Evolutionary conservation across 2,113 vertebrate species (phyloP).

Genomic region (Ivindomyrus marchei): DNA sequence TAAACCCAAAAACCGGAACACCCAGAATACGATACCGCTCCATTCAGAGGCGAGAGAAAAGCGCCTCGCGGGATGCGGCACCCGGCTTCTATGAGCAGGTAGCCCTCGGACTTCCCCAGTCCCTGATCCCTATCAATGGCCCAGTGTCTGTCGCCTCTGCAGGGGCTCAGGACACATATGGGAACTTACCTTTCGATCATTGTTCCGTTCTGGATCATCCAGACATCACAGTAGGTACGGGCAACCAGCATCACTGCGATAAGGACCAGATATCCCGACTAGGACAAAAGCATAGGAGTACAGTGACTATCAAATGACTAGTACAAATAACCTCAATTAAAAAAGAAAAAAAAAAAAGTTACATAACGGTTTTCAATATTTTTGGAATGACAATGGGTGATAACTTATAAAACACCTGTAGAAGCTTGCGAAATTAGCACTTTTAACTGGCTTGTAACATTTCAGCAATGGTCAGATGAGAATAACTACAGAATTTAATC

Average conservation of each 20-base stretch:
- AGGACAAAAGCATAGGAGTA: slow-evolving; percentile 30
- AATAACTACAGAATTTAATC: background rate
- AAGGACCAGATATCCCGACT: slow-evolving; percentile 86
- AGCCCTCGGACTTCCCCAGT: too few species aligned
- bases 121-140: background rate
- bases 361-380: background rate
- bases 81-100: background rate
- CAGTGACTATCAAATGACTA: background rate
- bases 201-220: slow-evolving; percentile 99
- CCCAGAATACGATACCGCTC: background rate
- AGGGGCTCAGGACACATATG: background rate
- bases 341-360: background rate
- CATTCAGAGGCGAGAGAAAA: background rate
- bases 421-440: background rate
- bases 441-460: background rate
- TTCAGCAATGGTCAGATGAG: background rate
- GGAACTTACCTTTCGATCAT: slow-evolving; percentile 89
- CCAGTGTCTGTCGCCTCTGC: background rate
- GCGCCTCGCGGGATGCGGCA: background rate
- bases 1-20: background rate
- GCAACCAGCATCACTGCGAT: slow-evolving; percentile 87
- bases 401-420: background rate
- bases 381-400: background rate
- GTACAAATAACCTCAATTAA: background rate
- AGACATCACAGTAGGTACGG: slow-evolving; percentile 94